Percentiles rank a stretch among this genome's conserved stretches.
Conservation (phyloP, 1,140 invertebrate genomes). For the Drosophila takahashii region DNA sequence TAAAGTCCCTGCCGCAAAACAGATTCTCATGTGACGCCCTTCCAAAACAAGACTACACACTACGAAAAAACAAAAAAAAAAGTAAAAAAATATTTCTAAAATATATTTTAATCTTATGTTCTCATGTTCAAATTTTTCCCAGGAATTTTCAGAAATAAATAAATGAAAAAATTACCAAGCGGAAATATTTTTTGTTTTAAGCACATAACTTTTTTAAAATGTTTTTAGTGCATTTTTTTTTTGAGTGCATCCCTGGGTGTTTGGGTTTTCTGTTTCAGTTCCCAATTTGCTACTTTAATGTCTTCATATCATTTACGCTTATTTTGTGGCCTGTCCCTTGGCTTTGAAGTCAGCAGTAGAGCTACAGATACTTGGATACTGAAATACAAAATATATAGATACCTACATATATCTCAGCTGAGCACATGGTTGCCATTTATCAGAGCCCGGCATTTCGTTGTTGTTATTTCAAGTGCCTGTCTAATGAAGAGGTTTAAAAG, state of each 20-base stretch:
- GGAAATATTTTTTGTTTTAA: no score
- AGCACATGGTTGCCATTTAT: constrained; percentile 52
- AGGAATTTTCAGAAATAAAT: no score
- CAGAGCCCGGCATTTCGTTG: constrained; percentile 58
- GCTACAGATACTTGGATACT: background rate
- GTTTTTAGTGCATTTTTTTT: no score
- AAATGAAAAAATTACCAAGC: no score
- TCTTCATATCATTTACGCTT: constrained; percentile 71
- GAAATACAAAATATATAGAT: constrained; percentile 11
- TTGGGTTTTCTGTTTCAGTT: constrained; percentile 28
- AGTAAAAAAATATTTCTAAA: constrained; percentile 10
- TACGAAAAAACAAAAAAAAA: constrained; percentile 14
- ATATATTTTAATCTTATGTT: no score
- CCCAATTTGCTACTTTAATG: constrained; percentile 64
- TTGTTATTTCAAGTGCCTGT: constrained; percentile 53
- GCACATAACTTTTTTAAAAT: no score
- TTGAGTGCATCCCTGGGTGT: constrained; percentile 9
- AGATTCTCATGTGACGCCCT: constrained; percentile 3
- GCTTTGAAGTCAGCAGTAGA: constrained; percentile 23
- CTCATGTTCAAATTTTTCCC: no score
- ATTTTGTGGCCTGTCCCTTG: constrained; percentile 38
- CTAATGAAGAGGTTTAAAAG: constrained; percentile 8
- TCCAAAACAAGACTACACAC: background rate
- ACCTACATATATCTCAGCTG: constrained; percentile 23
- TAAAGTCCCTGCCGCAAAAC: constrained; percentile 35